Conservation (phyloP, 2,797 vertebrate species). For the Trachops cirrhosus region DNA sequence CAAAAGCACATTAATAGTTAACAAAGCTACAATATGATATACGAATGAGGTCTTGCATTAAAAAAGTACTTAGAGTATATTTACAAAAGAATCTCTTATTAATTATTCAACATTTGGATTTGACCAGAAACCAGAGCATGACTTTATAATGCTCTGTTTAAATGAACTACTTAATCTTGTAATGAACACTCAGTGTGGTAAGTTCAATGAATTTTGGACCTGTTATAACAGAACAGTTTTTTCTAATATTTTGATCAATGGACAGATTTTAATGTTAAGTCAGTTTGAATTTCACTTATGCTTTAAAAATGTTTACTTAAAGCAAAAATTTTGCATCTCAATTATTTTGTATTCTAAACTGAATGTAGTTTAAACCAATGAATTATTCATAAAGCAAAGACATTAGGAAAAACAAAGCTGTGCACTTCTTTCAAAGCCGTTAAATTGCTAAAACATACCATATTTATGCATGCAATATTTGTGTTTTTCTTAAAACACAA, state of each 20-base stretch:
- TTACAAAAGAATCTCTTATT: slow-evolving; percentile 67
- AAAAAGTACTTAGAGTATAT: slow-evolving; percentile 60
- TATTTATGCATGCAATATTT: slow-evolving; percentile 84
- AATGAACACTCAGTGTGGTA: slow-evolving; percentile 55
- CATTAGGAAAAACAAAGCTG: slow-evolving; percentile 82
- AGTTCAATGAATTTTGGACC: slow-evolving; percentile 58
- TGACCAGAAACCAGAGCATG: slow-evolving; percentile 71
- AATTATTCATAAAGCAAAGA: slow-evolving; percentile 84
- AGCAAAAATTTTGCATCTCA: slow-evolving; percentile 78
- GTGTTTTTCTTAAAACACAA: slow-evolving; percentile 79
- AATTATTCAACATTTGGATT: slow-evolving; percentile 73
- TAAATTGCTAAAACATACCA: slow-evolving; percentile 81
- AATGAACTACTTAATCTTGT: slow-evolving; percentile 74
- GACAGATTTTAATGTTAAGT: slow-evolving; percentile 72
- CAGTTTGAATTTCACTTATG: slow-evolving; percentile 63
- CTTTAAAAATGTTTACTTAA: slow-evolving; percentile 80
- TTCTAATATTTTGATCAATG: slow-evolving; percentile 72
- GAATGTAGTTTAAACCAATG: slow-evolving; percentile 79
- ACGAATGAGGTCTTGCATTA: slow-evolving; percentile 57
- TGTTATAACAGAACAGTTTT: slow-evolving; percentile 62
- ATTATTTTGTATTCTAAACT: slow-evolving; percentile 76
- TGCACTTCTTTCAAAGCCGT: slow-evolving; percentile 79
- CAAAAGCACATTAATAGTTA: slow-evolving; percentile 62
- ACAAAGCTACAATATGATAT: slow-evolving; percentile 49
- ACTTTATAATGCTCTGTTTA: slow-evolving; percentile 70